phyloP scores from a whole-genome alignment of 2,797 vertebrate genomes.

The Dryobates pubescens region DNA sequence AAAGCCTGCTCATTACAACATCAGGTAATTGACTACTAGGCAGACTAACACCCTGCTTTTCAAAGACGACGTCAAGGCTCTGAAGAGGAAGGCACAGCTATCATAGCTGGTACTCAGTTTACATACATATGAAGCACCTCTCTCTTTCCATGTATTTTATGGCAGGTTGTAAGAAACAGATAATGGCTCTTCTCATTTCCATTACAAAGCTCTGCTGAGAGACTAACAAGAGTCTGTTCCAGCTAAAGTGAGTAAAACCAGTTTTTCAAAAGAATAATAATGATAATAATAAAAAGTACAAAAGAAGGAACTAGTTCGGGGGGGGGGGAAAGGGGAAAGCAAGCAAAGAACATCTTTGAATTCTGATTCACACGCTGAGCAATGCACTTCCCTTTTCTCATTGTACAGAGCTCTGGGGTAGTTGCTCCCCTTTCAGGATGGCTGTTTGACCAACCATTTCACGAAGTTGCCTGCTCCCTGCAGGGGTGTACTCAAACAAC shows the following conservation, averaged over 20 bases:
- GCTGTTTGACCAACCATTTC: background rate
- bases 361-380: background rate
- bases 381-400: background rate
- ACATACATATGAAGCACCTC: conserved; percentile 11
- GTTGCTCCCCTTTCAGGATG: background rate
- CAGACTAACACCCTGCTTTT: conserved; percentile 13
- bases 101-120: conserved; percentile 42
- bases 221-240: background rate
- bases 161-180: conserved; percentile 32
- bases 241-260: conserved; percentile 45
- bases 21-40: conserved; percentile 33
- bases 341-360: background rate
- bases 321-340: background rate
- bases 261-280: conserved; percentile 25
- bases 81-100: conserved; percentile 20
- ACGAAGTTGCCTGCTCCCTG: background rate
- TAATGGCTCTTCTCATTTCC: conserved; percentile 51
- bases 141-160: conserved; percentile 14
- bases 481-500: background rate
- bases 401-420: background rate
- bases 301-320: background rate
- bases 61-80: conserved; percentile 49
- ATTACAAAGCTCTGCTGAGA: conserved; percentile 57
- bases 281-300: background rate
- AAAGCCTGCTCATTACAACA: conserved; percentile 33